A percentile compares a stretch with the other conserved stretches of the same genome.
Conservation (phyloP, 1,140 invertebrate genomes). For the Pentalonia nigronervosa region DNA sequence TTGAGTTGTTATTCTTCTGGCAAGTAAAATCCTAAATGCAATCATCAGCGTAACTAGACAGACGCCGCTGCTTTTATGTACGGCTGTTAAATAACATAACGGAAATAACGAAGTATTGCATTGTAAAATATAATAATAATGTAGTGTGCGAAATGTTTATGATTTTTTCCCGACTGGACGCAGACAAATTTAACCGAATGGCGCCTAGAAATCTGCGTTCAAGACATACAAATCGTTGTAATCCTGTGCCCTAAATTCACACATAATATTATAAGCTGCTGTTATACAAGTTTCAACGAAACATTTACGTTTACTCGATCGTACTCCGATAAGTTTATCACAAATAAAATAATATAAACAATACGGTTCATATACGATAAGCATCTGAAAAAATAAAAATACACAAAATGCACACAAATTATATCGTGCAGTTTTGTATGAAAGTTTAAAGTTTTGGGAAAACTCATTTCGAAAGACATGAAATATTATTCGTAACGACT, state of each 20-base stretch:
- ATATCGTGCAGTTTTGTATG: background rate
- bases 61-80: background rate
- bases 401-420: background rate
- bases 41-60: background rate
- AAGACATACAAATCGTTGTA: background rate
- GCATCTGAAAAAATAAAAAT: background rate
- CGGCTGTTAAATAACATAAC: background rate
- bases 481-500: background rate
- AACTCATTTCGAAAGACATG: background rate
- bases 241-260: background rate
- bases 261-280: background rate
- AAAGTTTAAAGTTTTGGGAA: background rate
- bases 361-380: background rate
- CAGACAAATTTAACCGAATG: background rate
- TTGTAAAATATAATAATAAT: background rate
- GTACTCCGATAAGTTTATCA: background rate
- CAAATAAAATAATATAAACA: background rate
- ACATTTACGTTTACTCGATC: background rate
- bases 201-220: background rate
- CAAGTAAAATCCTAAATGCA: background rate
- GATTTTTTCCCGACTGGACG: background rate
- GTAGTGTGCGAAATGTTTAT: background rate
- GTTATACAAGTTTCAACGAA: background rate
- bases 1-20: background rate
- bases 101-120: background rate